phyloP scores from a whole-genome alignment of 2,113 vertebrate species.

The Sigmodon hispidus region DNA sequence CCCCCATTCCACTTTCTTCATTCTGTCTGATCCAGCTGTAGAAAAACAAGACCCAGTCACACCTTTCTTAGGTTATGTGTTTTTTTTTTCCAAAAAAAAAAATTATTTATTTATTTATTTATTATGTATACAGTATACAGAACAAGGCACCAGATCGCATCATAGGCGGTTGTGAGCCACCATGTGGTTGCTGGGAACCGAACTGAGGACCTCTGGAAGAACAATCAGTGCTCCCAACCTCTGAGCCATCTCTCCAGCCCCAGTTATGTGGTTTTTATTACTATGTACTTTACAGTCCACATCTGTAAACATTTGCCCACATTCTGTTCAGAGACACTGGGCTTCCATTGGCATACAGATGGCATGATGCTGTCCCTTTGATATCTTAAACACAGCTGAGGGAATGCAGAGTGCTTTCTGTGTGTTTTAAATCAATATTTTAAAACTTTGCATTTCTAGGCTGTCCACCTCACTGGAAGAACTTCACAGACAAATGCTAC shows the following conservation, averaged over 20 bases:
- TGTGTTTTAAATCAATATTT: constrained; percentile 8
- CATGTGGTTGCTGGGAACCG: too few relatives aligned
- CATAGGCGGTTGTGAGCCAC: too few relatives aligned
- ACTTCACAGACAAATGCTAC: constrained; percentile 93
- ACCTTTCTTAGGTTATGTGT: too few relatives aligned
- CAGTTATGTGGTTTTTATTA: neutral
- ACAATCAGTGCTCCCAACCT: too few relatives aligned
- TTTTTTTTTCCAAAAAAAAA: too few relatives aligned
- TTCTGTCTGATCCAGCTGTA: constrained; percentile 35
- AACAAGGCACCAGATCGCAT: too few relatives aligned
- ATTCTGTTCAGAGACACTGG: fast-evolving
- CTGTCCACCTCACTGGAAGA: constrained; percentile 91
- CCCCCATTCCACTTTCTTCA: neutral
- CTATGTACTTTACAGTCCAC: neutral
- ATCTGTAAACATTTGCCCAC: fast-evolving
- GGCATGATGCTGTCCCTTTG: neutral
- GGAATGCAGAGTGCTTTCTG: neutral
- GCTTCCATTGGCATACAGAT: neutral
- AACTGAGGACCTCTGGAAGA: too few relatives aligned
- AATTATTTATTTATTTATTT: too few relatives aligned
- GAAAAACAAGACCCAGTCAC: neutral
- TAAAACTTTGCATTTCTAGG: constrained; percentile 83
- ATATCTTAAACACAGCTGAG: neutral
- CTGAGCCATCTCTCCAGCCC: too few relatives aligned
- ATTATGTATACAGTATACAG: too few relatives aligned